Evolutionary conservation across 2,113 vertebrate species (phyloP), one percentile per base, ranked within the genome.

Genomic region (Antechinus flavipes): DNA sequence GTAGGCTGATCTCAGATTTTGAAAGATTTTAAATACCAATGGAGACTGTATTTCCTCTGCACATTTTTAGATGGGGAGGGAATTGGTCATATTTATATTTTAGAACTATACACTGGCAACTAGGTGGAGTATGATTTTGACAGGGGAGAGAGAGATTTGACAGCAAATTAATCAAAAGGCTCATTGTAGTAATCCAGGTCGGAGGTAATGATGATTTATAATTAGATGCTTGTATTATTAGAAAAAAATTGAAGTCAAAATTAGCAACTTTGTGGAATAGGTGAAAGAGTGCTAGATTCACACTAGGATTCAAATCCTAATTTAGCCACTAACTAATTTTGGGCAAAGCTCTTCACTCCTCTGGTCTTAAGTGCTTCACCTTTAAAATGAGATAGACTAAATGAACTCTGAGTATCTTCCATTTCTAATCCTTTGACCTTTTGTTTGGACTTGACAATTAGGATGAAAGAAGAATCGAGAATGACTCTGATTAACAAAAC

Each of bases 231-330:
- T 68, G 0, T 68, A n/a, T n/a, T 30, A 68, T 4, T 68, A 19
- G 49, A 3, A 68, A 68, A 68, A 35, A 68, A 3, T 30, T 68
- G 12, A n/a, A 68, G 61, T 2, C 16, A n/a, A 68, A n/a, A n/a
- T n/a, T 14, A 68, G 12, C 9, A 68, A 6, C 14, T 68, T 35
- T 68, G 30, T 35, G 30, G 61, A 92, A 89, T 55, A 23, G n/a
- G 53, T 8, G 84, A 89, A 84, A 93, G 90, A 50, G 46, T 55
- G 50, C 61, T 35, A n/a, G 46, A 25, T 94, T 94, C 55, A 23
- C 23, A 92, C 56, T 95, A 42, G 49, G 2, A 25, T 92, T 95
- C 53, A 93, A 89, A 92, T 14, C 3, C 53, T 95, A 42, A 11
- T n/a, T 94, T 22, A 2, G 19, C 0, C 89, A 2, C n/a, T 91